Percentiles rank a stretch among this genome's conserved stretches.
phyloP scores from a whole-genome alignment of 92 coral and sea anemone species.

The Actinostola sp. region DNA sequence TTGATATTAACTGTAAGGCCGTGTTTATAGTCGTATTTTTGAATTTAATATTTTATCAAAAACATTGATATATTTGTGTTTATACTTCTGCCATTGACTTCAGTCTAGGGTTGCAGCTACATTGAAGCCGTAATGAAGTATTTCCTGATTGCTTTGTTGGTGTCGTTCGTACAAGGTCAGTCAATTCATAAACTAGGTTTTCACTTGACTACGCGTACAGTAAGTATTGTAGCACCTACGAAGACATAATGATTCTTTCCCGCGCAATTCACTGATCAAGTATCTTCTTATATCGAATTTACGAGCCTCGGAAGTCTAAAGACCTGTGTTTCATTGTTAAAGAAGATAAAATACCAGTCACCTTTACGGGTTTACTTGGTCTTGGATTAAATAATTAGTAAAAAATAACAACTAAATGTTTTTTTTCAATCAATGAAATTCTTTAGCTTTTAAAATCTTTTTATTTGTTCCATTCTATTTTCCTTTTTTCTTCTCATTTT shows the following conservation, averaged over 20 bases:
- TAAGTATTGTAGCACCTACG: neutral
- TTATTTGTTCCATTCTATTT: too few relatives aligned
- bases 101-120: neutral
- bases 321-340: neutral
- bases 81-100: neutral
- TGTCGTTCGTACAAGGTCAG: neutral
- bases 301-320: neutral
- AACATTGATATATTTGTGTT: constrained; percentile 15
- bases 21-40: neutral
- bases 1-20: neutral
- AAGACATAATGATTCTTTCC: neutral
- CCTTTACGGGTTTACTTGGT: neutral
- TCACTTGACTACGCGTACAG: neutral
- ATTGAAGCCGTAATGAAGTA: neutral
- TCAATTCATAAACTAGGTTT: neutral
- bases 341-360: neutral
- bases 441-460: too few relatives aligned
- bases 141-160: neutral
- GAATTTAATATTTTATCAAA: constrained; percentile 5
- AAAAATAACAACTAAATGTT: too few relatives aligned
- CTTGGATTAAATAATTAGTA: too few relatives aligned
- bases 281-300: neutral
- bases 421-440: too few relatives aligned
- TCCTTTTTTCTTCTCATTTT: too few relatives aligned
- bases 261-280: neutral